Evolutionary conservation across 2,888 invertebrate species (phyloP).

Genomic region (Thymelicus sylvestris): DNA sequence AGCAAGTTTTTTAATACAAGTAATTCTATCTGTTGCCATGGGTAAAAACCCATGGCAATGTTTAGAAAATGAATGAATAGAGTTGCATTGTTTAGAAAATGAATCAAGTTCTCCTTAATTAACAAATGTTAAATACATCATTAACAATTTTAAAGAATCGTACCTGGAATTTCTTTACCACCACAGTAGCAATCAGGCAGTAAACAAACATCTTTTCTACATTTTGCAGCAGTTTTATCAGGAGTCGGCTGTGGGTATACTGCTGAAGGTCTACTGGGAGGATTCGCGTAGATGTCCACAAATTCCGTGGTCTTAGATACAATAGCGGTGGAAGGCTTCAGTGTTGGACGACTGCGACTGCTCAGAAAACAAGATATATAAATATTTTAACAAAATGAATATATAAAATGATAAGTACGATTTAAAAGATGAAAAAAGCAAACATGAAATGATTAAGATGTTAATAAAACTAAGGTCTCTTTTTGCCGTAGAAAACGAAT

Average conservation of each 20-base stretch:
- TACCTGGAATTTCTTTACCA: constrained; percentile 96
- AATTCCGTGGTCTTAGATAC: constrained; percentile 92
- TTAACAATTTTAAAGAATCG: constrained; percentile 45
- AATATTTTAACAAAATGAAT: background rate
- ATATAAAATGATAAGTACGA: constrained; percentile 12
- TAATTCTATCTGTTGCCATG: too few relatives aligned
- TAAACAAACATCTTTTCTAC: constrained; percentile 94
- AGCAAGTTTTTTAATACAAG: constrained; percentile 38
- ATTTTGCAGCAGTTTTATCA: constrained; percentile 96
- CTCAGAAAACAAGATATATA: constrained; percentile 51
- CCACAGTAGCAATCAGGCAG: constrained; percentile 97
- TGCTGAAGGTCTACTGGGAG: constrained; percentile 90
- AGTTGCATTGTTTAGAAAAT: too few relatives aligned
- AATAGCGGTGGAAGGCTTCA: constrained; percentile 94
- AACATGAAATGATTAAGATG: background rate
- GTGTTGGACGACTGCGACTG: constrained; percentile 92
- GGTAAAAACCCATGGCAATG: too few relatives aligned
- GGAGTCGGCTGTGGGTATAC: constrained; percentile 94
- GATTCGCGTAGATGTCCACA: constrained; percentile 91
- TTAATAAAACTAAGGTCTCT: background rate
- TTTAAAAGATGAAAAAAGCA: constrained; percentile 1
- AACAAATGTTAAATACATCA: background rate
- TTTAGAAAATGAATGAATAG: too few relatives aligned
- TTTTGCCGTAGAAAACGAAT: background rate
- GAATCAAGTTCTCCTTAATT: too few relatives aligned